These are phyloP conservation scores for Contarinia nasturtii DNA, from an alignment of 1,140 invertebrate species.

Conservation along the genomic window DNA sequence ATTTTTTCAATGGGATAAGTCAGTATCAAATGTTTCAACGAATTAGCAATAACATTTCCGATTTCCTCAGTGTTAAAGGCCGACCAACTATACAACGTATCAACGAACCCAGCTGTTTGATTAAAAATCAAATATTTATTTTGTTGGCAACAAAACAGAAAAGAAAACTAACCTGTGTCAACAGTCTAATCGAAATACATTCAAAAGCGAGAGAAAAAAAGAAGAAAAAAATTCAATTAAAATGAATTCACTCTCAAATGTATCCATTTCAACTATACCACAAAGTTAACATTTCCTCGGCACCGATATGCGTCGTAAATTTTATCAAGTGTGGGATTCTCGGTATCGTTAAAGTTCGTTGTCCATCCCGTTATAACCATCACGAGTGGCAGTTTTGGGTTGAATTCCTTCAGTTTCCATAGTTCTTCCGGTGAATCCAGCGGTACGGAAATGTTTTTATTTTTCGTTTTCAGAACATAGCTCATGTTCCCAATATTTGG, in stretches of 20 bases:
- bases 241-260: too few relatives aligned
- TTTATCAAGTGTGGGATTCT: background rate
- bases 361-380: background rate
- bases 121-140: too few relatives aligned
- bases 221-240: too few relatives aligned
- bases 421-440: background rate
- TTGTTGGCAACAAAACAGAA: too few relatives aligned
- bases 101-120: constrained; percentile 16
- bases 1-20: constrained; percentile 13
- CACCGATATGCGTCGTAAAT: background rate
- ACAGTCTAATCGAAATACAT: too few relatives aligned
- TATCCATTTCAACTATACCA: background rate
- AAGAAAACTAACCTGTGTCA: too few relatives aligned
- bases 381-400: background rate
- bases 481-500: background rate
- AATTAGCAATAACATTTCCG: constrained; percentile 13
- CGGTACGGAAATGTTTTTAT: background rate
- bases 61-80: constrained; percentile 21
- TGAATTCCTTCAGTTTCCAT: background rate
- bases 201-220: too few relatives aligned
- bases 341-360: background rate
- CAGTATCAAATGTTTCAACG: constrained; percentile 11
- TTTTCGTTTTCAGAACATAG: background rate
- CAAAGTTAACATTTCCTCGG: background rate
- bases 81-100: constrained; percentile 21